These are phyloP conservation scores for Apogon talboti DNA, from an alignment of 2,797 vertebrate genomes.

Conservation along the genomic window DNA sequence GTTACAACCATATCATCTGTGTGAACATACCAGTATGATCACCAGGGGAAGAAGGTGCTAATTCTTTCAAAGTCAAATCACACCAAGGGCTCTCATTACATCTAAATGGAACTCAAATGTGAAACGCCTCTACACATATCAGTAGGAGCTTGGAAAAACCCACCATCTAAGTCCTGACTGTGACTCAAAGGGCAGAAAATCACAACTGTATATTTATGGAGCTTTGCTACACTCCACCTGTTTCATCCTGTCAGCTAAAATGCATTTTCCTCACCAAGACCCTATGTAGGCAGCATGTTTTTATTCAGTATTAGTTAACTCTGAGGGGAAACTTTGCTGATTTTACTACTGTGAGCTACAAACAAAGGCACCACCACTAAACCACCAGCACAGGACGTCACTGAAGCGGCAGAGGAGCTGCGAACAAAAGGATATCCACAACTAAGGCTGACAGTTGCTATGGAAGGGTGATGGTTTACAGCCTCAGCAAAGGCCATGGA, in stretches of 20 bases:
- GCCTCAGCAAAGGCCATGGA: conserved; percentile 62
- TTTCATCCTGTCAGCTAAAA: conserved; percentile 10
- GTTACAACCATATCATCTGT: too few species aligned
- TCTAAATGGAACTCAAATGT: not conserved
- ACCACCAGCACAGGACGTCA: conserved; percentile 30
- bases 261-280: conserved; percentile 1
- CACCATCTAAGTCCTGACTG: not conserved
- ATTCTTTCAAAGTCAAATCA: too few species aligned
- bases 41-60: too few species aligned
- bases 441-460: conserved; percentile 67
- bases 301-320: conserved; percentile 8
- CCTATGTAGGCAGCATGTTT: not conserved
- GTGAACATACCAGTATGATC: too few species aligned
- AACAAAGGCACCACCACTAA: conserved; percentile 38
- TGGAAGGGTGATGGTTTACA: conserved; percentile 71
- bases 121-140: not conserved
- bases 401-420: conserved; percentile 20
- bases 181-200: conserved; percentile 15
- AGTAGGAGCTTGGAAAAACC: conserved; percentile 9
- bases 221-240: not conserved
- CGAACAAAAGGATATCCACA: conserved; percentile 69
- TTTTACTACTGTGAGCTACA: conserved; percentile 12
- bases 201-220: not conserved
- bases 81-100: too few species aligned
- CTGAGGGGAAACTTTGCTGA: not conserved